Conservation (phyloP, 53 echinoderm and acorn worm genomes). For the Stichopus horrens region DNA sequence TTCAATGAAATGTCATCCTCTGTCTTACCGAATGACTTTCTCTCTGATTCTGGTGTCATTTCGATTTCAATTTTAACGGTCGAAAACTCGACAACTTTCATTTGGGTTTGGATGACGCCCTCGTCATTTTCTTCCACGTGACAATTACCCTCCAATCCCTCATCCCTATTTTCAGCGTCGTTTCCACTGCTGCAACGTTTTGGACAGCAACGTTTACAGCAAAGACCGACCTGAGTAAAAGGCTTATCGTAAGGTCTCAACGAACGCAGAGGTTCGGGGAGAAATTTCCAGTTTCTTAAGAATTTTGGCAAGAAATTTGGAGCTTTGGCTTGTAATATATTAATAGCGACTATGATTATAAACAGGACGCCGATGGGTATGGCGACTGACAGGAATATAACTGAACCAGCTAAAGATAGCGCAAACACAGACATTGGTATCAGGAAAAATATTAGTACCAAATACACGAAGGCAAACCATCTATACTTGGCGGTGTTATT, state of each 20-base stretch:
- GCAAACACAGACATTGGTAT: constrained; percentile 80
- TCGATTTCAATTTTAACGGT: neutral
- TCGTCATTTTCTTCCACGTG: neutral
- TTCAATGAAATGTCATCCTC: neutral
- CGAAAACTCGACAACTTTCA: neutral
- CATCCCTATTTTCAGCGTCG: neutral
- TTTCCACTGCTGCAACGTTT: constrained; percentile 25
- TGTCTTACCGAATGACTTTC: neutral
- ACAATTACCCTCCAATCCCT: neutral
- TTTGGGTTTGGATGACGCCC: neutral
- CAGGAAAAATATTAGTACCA: constrained; percentile 80
- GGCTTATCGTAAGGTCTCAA: constrained; percentile 68
- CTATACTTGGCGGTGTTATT: constrained; percentile 95
- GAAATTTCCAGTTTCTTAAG: constrained; percentile 74
- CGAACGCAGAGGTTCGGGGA: constrained; percentile 76
- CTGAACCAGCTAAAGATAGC: constrained; percentile 73
- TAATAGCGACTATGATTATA: constrained; percentile 56
- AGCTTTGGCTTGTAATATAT: constrained; percentile 76
- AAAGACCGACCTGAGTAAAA: constrained; percentile 45
- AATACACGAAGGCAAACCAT: constrained; percentile 90
- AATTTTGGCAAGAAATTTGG: constrained; percentile 64
- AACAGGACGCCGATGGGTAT: constrained; percentile 62
- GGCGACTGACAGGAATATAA: constrained; percentile 65
- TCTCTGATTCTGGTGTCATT: neutral
- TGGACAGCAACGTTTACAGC: constrained; percentile 11